phyloP scores from a whole-genome alignment of 2,797 vertebrate genomes.

The Galagoides demidoff region DNA sequence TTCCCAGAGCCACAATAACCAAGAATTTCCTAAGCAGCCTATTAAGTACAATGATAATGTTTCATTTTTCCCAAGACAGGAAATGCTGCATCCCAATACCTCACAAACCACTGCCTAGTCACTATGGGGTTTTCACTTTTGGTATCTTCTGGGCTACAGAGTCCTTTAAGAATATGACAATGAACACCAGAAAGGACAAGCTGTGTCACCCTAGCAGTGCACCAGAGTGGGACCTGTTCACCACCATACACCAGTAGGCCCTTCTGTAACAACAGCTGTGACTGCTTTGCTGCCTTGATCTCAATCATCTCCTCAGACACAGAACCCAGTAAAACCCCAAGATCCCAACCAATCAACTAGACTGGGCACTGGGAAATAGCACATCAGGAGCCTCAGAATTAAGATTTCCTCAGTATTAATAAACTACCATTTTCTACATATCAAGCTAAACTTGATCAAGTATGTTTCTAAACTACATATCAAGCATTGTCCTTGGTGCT shows the following conservation, averaged over 20 bases:
- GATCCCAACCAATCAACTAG: not conserved
- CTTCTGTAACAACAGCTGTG: rapidly evolving
- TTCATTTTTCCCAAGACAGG: not conserved
- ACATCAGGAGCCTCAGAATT: not conserved
- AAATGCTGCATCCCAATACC: not conserved
- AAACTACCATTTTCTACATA: not conserved
- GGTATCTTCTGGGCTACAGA: not conserved
- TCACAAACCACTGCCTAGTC: not conserved
- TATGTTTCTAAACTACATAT: not conserved
- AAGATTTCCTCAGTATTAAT: not conserved
- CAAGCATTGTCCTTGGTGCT: not conserved
- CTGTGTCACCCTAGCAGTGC: not conserved
- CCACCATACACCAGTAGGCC: not conserved
- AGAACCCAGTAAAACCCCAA: not conserved
- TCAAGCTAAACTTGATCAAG: too few relatives aligned
- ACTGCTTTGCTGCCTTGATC: not conserved
- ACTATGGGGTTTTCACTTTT: not conserved
- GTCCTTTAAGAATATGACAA: not conserved
- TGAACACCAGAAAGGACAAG: not conserved
- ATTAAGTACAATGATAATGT: conserved; percentile 6
- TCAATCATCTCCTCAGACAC: not conserved
- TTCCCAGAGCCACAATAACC: not conserved
- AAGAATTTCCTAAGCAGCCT: not conserved
- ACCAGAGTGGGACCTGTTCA: not conserved
- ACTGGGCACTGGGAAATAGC: not conserved